These are phyloP conservation scores for Pachyuromys duprasi DNA, from an alignment of 2,797 vertebrate species.

Conservation along the genomic window DNA sequence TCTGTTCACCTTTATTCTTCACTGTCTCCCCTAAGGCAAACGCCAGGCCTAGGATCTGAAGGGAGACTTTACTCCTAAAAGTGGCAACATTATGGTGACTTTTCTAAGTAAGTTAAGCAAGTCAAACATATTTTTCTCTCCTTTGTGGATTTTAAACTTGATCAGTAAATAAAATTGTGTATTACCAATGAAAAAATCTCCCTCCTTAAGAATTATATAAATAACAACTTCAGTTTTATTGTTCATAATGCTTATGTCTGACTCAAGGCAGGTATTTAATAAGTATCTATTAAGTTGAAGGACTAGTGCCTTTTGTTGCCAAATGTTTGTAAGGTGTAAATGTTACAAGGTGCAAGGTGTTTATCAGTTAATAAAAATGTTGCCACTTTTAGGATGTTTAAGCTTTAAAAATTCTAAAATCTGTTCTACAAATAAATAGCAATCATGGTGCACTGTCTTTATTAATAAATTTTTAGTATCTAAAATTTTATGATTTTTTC, in stretches of 20 bases:
- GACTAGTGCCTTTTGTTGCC: background rate
- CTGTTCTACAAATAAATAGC: background rate
- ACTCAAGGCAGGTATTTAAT: background rate
- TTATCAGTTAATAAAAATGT: background rate
- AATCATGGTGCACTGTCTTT: background rate
- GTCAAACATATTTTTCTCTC: no score
- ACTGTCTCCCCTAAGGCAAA: background rate
- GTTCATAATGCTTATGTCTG: background rate
- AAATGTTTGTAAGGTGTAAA: background rate
- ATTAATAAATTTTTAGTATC: slow-evolving; percentile 18
- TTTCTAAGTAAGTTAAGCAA: no score
- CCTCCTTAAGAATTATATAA: background rate
- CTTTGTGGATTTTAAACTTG: no score
- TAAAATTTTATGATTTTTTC: slow-evolving; percentile 14
- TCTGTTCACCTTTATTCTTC: background rate
- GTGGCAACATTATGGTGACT: background rate
- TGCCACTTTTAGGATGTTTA: background rate
- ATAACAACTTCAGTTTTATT: slow-evolving; percentile 25
- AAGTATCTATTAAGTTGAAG: background rate
- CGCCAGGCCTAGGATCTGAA: background rate
- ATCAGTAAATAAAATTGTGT: no score
- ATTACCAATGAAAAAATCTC: no score
- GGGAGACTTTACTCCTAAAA: background rate
- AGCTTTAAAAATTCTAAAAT: slow-evolving; percentile 43
- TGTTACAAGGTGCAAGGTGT: background rate